Percentiles rank a stretch among this genome's conserved stretches.
These are phyloP conservation scores for Callosobruchus maculatus DNA, from an alignment of 2,888 invertebrate genomes.

Conservation along the genomic window DNA sequence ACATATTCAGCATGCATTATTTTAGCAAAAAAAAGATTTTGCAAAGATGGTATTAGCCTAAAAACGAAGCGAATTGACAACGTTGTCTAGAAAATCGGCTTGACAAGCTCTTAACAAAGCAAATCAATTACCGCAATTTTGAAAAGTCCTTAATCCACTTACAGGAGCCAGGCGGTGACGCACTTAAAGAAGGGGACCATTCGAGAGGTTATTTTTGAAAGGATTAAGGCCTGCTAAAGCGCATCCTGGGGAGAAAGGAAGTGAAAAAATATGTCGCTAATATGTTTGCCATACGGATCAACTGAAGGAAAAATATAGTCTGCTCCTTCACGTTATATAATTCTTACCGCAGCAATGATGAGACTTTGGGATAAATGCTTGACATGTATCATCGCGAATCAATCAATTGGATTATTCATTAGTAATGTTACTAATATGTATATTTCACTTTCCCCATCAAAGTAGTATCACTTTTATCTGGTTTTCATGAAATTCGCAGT, in stretches of 20 bases:
- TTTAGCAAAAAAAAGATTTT: no score
- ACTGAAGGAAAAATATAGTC: background rate
- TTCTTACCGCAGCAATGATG: no score
- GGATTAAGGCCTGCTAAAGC: background rate
- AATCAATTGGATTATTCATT: no score
- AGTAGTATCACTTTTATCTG: no score
- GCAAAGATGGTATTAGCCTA: background rate
- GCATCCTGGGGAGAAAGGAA: background rate
- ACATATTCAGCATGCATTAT: no score
- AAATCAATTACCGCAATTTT: constrained; percentile 20
- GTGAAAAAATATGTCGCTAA: background rate
- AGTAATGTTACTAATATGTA: no score
- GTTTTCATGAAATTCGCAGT: no score
- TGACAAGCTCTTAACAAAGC: constrained; percentile 24
- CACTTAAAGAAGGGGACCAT: background rate
- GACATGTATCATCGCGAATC: no score
- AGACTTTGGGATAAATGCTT: no score
- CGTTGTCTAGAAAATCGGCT: constrained; percentile 20
- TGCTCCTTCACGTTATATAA: background rate
- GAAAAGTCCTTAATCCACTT: constrained; percentile 41
- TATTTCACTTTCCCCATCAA: no score
- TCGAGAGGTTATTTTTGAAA: background rate
- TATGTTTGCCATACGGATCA: background rate
- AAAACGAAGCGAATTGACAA: background rate
- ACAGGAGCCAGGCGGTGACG: constrained; percentile 31